Percentiles rank a stretch among this genome's conserved stretches.
These are phyloP conservation scores for Suricata suricatta DNA, from an alignment of 2,113 vertebrate genomes.

Conservation along the genomic window DNA sequence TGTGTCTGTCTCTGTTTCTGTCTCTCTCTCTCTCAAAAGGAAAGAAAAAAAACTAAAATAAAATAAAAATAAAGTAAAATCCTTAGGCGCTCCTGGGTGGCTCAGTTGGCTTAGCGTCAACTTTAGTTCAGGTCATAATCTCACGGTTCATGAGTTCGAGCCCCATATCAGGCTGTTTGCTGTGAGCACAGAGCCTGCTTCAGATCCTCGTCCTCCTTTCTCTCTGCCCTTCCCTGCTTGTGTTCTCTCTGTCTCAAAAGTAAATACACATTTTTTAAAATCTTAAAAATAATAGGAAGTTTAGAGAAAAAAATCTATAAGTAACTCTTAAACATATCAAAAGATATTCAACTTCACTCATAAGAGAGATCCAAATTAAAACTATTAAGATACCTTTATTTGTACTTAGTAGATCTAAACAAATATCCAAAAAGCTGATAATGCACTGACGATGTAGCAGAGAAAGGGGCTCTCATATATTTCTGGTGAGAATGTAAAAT, in stretches of 20 bases:
- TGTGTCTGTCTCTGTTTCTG: no score
- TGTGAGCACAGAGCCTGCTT: no score
- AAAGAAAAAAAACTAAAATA: no score
- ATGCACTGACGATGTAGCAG: background rate
- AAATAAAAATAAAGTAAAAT: background rate
- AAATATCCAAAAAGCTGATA: background rate
- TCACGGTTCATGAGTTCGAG: no score
- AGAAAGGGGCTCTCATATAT: background rate
- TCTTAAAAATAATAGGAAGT: background rate
- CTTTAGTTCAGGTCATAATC: no score
- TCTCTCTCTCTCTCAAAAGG: no score
- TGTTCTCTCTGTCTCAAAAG: no score
- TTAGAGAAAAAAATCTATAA: background rate
- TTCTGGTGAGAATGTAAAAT: background rate
- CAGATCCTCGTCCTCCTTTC: no score
- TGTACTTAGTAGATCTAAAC: background rate
- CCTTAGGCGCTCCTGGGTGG: no score
- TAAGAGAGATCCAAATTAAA: constrained; percentile 29
- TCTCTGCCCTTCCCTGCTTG: no score
- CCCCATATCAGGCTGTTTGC: no score
- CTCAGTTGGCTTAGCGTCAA: accelerated
- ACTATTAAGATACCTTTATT: background rate
- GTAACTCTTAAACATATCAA: background rate
- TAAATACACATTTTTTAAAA: no score
- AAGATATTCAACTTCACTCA: background rate